Conservation (phyloP, 2,888 invertebrate genomes). For the Exocentrus adspersus region DNA sequence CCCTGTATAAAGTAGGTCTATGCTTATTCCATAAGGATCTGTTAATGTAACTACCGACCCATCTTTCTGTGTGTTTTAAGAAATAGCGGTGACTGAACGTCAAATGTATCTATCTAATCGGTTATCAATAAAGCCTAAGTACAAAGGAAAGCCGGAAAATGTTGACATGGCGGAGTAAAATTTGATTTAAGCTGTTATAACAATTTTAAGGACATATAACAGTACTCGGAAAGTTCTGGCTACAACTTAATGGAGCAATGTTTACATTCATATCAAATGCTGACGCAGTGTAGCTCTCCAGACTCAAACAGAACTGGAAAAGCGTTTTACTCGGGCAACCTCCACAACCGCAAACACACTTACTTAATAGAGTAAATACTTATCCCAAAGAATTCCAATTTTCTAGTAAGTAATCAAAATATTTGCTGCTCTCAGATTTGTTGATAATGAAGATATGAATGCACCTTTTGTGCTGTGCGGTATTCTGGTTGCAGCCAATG, state of each 20-base stretch:
- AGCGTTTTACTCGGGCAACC: slow-evolving; percentile 48
- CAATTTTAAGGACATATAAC: slow-evolving; percentile 34
- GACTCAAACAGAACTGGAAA: slow-evolving; percentile 44
- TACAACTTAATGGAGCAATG: slow-evolving; percentile 54
- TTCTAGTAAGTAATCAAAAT: slow-evolving; percentile 38
- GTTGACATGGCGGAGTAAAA: slow-evolving; percentile 21
- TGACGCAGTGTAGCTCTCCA: slow-evolving; percentile 45
- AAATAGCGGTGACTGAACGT: neutral
- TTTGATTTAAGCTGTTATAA: slow-evolving; percentile 39
- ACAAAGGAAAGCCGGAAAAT: slow-evolving; percentile 2
- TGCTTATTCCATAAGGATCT: no score
- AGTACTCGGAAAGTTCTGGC: slow-evolving; percentile 44
- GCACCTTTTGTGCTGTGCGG: neutral
- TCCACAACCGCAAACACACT: slow-evolving; percentile 46
- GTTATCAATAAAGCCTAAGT: neutral
- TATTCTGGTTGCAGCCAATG: no score
- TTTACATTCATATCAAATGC: slow-evolving; percentile 57
- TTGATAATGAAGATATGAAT: slow-evolving; percentile 12
- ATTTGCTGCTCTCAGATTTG: slow-evolving; percentile 36
- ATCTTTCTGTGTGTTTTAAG: no score
- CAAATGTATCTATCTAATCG: neutral
- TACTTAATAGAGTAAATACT: slow-evolving; percentile 48
- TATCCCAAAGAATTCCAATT: slow-evolving; percentile 37
- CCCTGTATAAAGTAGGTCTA: no score
- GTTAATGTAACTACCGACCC: no score